Evolutionary conservation across 2,888 invertebrate genomes (phyloP).

Genomic region (Galerucella nymphaeae): DNA sequence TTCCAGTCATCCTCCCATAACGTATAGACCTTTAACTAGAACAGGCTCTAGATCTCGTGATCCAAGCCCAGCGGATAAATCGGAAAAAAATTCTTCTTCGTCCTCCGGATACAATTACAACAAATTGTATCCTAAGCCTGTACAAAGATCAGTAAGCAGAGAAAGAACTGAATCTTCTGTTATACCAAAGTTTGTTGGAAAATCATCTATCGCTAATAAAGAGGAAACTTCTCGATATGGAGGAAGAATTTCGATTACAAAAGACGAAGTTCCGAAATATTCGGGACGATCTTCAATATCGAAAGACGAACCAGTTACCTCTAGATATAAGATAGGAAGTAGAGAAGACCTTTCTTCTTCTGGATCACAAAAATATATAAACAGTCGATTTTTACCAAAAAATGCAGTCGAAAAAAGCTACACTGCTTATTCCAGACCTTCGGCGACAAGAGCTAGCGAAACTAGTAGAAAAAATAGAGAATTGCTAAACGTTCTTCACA

Average conservation of each 20-base stretch:
- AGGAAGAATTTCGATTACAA: constrained; percentile 45
- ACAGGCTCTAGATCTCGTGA: constrained; percentile 66
- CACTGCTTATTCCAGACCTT: constrained; percentile 61
- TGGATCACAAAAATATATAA: constrained; percentile 62
- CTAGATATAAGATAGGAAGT: constrained; percentile 46
- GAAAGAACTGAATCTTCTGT: constrained; percentile 59
- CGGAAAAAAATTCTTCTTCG: constrained; percentile 65
- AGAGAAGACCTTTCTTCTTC: constrained; percentile 59
- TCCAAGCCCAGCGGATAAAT: constrained; percentile 67
- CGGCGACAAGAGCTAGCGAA: constrained; percentile 58
- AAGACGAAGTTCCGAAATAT: constrained; percentile 51
- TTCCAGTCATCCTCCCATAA: constrained; percentile 63
- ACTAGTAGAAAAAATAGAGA: constrained; percentile 62
- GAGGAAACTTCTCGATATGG: constrained; percentile 46
- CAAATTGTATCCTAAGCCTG: constrained; percentile 68
- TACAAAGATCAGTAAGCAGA: constrained; percentile 58
- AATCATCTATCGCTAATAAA: constrained; percentile 49
- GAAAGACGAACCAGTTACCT: constrained; percentile 49
- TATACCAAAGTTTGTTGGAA: constrained; percentile 52
- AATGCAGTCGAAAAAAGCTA: constrained; percentile 63
- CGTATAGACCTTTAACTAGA: constrained; percentile 64
- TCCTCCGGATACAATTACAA: constrained; percentile 65
- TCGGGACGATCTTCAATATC: constrained; percentile 45
- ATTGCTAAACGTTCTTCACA: constrained; percentile 59
- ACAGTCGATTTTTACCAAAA: constrained; percentile 63